Evolutionary conservation across 1,140 invertebrate species (phyloP), one percentile per base, ranked within the genome.

Genomic region (Leptonema lineaticorne): DNA sequence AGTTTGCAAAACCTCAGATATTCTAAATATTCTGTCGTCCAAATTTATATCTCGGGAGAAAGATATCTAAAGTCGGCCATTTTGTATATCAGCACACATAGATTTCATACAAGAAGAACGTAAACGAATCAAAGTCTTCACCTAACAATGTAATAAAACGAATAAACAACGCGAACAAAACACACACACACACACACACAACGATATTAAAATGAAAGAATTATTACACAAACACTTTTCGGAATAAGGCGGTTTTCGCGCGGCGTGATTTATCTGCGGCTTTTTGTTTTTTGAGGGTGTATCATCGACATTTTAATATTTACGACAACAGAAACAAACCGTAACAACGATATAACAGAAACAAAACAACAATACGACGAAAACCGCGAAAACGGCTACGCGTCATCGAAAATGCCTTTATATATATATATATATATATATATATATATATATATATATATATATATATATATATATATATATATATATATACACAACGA

Each of bases 251-350:
- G n/a, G n/a, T n/a, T n/a, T n/a, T n/a, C 11, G 37, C 4, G 4
- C 37, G 2, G 4, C 28, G 57, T 59, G 57, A 59, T 59, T 59
- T 59, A 59, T 59, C 16, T 26, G 18, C 48, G 48, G 48, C 24
- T 26, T 26, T 41, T 41, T 16, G 37, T 11, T n/a, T n/a, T n/a
- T n/a, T n/a, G n/a, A 41, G 11, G 30, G 37, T 27, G 24, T 59
- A 59, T 59, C 57, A 59, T 59, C 57, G 57, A 59, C 57, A 59
- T 37, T 59, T 59, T 59, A 59, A 59, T 59, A 59, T 59, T 59
- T 59, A 59, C 33, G 28, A 20, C 18, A 9, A 7, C 22, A 7
- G 22, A 53, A 4, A 8, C 50, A 53, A 24, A 53, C 18, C 18
- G 37, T n/a, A 14, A 14, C 11, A 45, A 45, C 11, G 4, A 14